A percentile compares a stretch with the other conserved stretches of the same genome.
Evolutionary conservation across 2,888 invertebrate genomes (phyloP).

Genomic region (Iphiclides podalirius): DNA sequence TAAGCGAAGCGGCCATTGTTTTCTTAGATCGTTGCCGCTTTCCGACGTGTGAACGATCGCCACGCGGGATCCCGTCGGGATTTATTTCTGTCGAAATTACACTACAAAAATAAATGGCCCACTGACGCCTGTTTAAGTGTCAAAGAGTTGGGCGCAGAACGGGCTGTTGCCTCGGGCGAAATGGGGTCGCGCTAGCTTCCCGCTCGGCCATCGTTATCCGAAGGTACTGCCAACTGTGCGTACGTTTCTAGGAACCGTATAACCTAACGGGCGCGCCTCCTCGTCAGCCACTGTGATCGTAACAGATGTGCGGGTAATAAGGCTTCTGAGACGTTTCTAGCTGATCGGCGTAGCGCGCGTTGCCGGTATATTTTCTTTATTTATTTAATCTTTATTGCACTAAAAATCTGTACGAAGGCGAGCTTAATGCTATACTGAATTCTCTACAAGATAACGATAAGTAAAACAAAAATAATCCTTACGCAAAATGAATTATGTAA

Average conservation of each 20-base stretch:
- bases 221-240: slow-evolving; percentile 25
- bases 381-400: no score
- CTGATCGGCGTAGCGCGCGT: no score
- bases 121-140: slow-evolving; percentile 44
- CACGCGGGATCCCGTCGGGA: slow-evolving; percentile 44
- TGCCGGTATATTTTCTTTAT: no score
- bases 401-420: no score
- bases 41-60: slow-evolving; percentile 42
- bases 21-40: background rate
- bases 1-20: slow-evolving; percentile 2
- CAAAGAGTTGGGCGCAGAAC: slow-evolving; percentile 41
- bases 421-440: no score
- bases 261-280: slow-evolving; percentile 5
- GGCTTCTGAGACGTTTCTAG: background rate
- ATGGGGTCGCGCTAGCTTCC: slow-evolving; percentile 39
- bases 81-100: slow-evolving; percentile 47
- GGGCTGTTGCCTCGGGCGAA: slow-evolving; percentile 43
- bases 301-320: slow-evolving; percentile 5
- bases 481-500: no score
- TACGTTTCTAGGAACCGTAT: slow-evolving; percentile 17
- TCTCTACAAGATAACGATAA: no score
- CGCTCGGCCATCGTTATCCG: slow-evolving; percentile 28
- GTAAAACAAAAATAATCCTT: no score
- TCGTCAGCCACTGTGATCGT: slow-evolving; percentile 12
- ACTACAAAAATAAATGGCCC: slow-evolving; percentile 49